Conservation (phyloP, 2,888 invertebrate genomes). For the Argyresthia albistria region DNA sequence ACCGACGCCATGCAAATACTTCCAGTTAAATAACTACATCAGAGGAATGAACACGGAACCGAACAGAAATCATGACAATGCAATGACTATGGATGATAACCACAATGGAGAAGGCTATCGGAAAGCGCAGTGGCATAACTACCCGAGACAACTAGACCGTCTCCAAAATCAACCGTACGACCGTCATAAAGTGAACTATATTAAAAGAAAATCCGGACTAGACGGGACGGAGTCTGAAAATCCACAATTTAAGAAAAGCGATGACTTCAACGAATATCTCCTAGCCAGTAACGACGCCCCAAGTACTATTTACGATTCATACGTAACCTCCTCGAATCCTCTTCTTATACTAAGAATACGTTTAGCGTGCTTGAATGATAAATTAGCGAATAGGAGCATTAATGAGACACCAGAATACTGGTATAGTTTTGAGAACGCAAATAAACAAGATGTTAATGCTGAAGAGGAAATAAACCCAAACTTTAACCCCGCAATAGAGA, state of each 20-base stretch:
- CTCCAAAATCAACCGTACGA: conserved; percentile 34
- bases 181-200: conserved; percentile 17
- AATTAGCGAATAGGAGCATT: conserved; percentile 18
- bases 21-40: not conserved
- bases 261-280: conserved; percentile 30
- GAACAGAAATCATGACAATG: conserved; percentile 20
- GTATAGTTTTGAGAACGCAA: conserved; percentile 8
- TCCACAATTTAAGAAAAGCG: not conserved
- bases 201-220: conserved; percentile 28
- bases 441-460: conserved; percentile 19
- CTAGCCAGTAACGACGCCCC: conserved; percentile 22
- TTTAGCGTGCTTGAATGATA: conserved; percentile 36
- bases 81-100: conserved; percentile 28
- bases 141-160: conserved; percentile 52
- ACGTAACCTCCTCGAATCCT: conserved; percentile 33
- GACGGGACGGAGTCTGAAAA: conserved; percentile 18
- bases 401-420: conserved; percentile 9
- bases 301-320: conserved; percentile 23
- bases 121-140: conserved; percentile 58
- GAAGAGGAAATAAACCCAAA: conserved; percentile 19
- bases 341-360: conserved; percentile 49
- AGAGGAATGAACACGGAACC: conserved; percentile 6
- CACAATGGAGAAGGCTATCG: conserved; percentile 45
- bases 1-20: conserved; percentile 13
- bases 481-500: conserved; percentile 23